Evolutionary conservation across 2,888 invertebrate species (phyloP).

Genomic region (Malachius bipustulatus): DNA sequence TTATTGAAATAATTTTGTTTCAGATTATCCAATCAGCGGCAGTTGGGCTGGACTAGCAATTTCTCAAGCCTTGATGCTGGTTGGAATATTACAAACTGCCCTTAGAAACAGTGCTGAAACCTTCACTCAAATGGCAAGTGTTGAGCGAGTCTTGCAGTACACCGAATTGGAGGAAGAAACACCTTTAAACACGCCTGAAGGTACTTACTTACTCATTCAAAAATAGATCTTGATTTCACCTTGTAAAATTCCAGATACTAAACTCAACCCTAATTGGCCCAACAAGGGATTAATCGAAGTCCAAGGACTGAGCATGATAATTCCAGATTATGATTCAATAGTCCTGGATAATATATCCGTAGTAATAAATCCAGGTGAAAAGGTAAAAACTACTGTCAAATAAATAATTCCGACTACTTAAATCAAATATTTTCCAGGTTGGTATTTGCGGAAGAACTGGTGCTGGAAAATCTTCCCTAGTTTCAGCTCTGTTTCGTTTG

Average conservation of each 20-base stretch:
- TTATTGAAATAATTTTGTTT: too few species aligned
- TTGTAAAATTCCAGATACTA: background rate
- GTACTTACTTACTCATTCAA: slow-evolving; percentile 11
- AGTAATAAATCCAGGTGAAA: background rate
- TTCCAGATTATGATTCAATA: background rate
- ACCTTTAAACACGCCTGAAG: slow-evolving; percentile 42
- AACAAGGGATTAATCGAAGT: background rate
- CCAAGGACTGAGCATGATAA: background rate
- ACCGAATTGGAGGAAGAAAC: slow-evolving; percentile 61
- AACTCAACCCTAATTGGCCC: slow-evolving; percentile 2
- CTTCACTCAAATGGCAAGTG: slow-evolving; percentile 62
- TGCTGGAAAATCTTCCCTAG: too few species aligned
- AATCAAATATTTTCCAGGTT: too few species aligned
- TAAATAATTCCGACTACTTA: too few species aligned
- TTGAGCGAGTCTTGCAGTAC: slow-evolving; percentile 72
- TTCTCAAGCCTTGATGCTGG: slow-evolving; percentile 44
- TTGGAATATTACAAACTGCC: slow-evolving; percentile 72
- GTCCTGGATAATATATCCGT: background rate
- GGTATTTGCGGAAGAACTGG: too few species aligned
- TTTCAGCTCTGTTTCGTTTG: too few species aligned
- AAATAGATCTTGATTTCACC: too few species aligned
- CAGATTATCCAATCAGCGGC: slow-evolving; percentile 19
- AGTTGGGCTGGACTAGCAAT: slow-evolving; percentile 28
- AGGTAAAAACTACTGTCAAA: too few species aligned
- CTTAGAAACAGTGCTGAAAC: slow-evolving; percentile 69